Percentiles rank a stretch among this genome's conserved stretches.
These are phyloP conservation scores for Tribolium madens DNA, from an alignment of 1,140 invertebrate genomes.

Conservation along the genomic window DNA sequence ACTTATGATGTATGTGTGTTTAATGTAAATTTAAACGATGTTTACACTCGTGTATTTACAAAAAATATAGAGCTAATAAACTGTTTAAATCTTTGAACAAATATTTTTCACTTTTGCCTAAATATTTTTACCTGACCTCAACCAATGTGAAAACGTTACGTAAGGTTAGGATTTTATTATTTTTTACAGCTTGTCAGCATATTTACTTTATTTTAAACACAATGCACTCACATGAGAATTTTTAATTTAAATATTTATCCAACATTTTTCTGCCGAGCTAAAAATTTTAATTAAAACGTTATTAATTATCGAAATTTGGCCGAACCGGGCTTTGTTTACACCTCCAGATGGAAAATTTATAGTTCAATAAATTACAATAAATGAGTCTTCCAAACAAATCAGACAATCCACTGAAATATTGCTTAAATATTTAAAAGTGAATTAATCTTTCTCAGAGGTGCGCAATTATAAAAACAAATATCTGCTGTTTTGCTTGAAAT, in stretches of 20 bases:
- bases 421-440: constrained; percentile 3
- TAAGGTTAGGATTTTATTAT: constrained; percentile 49
- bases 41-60: constrained; percentile 13
- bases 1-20: not conserved
- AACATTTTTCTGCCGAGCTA: not conserved
- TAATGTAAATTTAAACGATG: not conserved
- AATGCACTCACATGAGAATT: not conserved
- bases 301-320: not conserved
- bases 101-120: constrained; percentile 44
- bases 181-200: constrained; percentile 34
- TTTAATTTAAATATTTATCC: not conserved
- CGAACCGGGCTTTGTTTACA: not conserved
- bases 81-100: constrained; percentile 41
- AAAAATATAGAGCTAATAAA: constrained; percentile 34
- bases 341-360: not conserved
- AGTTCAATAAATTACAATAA: not conserved
- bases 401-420: not conserved
- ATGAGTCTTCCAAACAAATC: not conserved
- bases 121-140: constrained; percentile 41
- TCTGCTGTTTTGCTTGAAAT: constrained; percentile 3
- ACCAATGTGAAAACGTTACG: constrained; percentile 49
- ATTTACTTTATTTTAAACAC: not conserved
- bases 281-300: not conserved
- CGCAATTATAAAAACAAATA: not conserved
- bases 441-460: constrained; percentile 10